A percentile compares a stretch with the other conserved stretches of the same genome.
phyloP scores from a whole-genome alignment of 2,113 vertebrate species.

The Catharus minimus region DNA sequence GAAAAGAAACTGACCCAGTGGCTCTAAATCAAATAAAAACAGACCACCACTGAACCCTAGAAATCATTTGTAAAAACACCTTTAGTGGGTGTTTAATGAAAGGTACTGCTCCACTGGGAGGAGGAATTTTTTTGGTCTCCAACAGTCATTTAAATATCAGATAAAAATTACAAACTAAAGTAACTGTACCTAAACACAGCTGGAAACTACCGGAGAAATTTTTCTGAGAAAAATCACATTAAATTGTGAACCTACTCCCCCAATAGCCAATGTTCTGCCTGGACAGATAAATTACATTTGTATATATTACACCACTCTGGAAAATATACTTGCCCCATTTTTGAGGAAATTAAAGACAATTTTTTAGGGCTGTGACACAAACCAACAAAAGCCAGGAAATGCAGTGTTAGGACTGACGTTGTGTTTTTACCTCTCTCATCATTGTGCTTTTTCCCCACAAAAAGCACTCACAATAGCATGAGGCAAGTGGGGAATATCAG shows the following conservation, averaged over 20 bases:
- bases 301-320: not conserved
- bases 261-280: not conserved
- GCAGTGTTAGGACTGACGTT: not conserved
- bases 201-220: not conserved
- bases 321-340: constrained; percentile 48
- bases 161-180: constrained; percentile 54
- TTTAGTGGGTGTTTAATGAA: not conserved
- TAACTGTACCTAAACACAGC: not conserved
- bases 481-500: constrained; percentile 35
- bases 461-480: not conserved
- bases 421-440: constrained; percentile 44
- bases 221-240: not conserved
- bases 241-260: not conserved
- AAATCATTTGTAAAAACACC: not conserved
- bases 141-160: constrained; percentile 12
- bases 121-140: constrained; percentile 30
- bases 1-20: not conserved
- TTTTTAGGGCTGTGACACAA: constrained; percentile 45
- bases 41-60: not conserved
- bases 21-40: not conserved
- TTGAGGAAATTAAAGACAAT: constrained; percentile 24
- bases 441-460: constrained; percentile 38
- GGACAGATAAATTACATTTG: not conserved
- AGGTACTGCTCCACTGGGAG: not conserved
- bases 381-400: constrained; percentile 69